These are phyloP conservation scores for Panurus biarmicus DNA, from an alignment of 2,113 vertebrate species.

Conservation along the genomic window DNA sequence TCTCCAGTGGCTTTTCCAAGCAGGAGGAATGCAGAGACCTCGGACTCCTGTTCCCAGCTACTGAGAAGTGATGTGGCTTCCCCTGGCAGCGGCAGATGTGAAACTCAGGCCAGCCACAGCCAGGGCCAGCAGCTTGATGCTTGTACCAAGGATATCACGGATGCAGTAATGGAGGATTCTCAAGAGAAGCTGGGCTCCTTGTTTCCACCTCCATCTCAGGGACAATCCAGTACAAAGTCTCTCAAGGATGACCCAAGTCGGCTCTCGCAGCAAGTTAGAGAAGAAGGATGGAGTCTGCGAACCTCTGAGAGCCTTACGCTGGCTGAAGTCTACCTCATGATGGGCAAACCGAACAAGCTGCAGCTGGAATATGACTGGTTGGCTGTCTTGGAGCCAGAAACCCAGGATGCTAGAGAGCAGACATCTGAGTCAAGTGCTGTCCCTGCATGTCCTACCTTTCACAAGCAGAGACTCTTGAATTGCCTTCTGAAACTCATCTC, in stretches of 20 bases:
- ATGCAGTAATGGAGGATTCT: conserved; percentile 58
- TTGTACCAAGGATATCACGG: conserved; percentile 65
- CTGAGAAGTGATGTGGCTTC: not conserved
- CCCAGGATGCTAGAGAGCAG: conserved; percentile 42
- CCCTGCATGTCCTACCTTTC: conserved; percentile 42
- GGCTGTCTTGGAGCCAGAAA: conserved; percentile 63
- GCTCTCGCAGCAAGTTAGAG: conserved; percentile 82
- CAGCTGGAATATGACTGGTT: conserved; percentile 98
- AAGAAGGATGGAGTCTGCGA: conserved; percentile 88
- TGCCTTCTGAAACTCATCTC: conserved; percentile 90
- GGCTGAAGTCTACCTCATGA: conserved; percentile 99
- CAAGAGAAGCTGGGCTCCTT: conserved; percentile 65
- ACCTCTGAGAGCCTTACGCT: conserved; percentile 90
- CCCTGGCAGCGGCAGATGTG: not conserved
- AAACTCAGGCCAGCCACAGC: conserved; percentile 38
- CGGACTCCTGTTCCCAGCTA: not conserved
- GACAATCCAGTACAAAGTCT: conserved; percentile 60
- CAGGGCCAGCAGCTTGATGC: conserved; percentile 44
- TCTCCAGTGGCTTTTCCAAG: conserved; percentile 26
- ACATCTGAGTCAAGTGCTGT: conserved; percentile 2
- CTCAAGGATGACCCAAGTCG: conserved; percentile 67
- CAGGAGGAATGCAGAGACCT: not conserved
- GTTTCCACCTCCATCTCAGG: conserved; percentile 59
- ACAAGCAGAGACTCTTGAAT: conserved; percentile 82
- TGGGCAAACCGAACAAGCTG: conserved; percentile 92